Percentiles rank a stretch among this genome's conserved stretches.
Conservation (phyloP, 2,797 vertebrate species). For the Pelochelys cantorii region DNA sequence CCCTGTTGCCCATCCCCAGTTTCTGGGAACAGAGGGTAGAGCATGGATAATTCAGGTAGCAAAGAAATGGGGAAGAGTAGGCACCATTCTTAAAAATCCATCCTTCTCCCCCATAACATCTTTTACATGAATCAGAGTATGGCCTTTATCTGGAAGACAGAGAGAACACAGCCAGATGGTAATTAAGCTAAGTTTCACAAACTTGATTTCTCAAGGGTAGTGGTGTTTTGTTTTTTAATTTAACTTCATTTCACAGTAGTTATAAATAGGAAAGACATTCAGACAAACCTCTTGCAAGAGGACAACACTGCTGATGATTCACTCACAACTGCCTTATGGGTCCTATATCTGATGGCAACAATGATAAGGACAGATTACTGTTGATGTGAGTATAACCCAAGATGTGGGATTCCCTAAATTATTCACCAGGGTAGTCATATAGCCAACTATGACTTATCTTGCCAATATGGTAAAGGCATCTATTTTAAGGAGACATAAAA, state of each 20-base stretch:
- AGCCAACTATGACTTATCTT: not conserved
- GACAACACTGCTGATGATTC: not conserved
- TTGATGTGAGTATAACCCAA: not conserved
- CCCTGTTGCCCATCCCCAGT: no score
- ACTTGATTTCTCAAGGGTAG: constrained; percentile 26
- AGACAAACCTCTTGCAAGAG: not conserved
- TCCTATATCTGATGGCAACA: not conserved
- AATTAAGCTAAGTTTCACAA: not conserved
- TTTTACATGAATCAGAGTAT: not conserved
- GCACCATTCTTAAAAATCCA: not conserved
- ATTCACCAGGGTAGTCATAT: not conserved
- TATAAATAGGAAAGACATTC: constrained; percentile 16
- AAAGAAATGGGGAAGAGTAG: accelerated
- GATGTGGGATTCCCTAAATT: not conserved
- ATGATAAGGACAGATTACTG: accelerated
- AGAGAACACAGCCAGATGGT: constrained; percentile 44
- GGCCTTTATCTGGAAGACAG: not conserved
- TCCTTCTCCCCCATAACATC: not conserved
- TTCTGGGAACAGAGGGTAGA: no score
- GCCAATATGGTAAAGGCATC: not conserved
- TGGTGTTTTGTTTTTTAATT: not conserved
- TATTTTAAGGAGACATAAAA: not conserved
- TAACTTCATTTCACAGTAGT: constrained; percentile 9
- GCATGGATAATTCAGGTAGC: not conserved
- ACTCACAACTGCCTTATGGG: not conserved